Base-by-base conservation (phyloP, 2,888 invertebrate genomes). In the Zygothrica quintamaculata region DNA sequence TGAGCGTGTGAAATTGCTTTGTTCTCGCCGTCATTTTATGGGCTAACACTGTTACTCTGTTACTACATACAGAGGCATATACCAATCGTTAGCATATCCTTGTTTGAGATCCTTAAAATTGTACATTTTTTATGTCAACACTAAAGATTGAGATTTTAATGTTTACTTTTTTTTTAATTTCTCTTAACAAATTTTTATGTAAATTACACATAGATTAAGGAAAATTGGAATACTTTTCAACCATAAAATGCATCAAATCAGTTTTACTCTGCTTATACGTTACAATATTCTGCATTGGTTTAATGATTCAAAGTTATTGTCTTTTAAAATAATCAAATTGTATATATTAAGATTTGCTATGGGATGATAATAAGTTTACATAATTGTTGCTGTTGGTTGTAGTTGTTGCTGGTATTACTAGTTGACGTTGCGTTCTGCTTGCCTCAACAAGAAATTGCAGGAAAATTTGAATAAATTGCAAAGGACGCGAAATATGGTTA, bases 131-230 rank as follows among this genome's bases (percentile, higher is more conserved):
- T 79, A 85, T 82, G 84, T 58, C 68, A 72, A 79, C 82, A 84
- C 71, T 87, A 70, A 85, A 82, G 82, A 87, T 87, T 86, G 79
- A 75, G 84, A 87, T 79, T 87, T 82, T 76, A 84, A 73, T 79
- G 70, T 56, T 52, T 46, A 47, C 69, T 67, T 4, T 47, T 48
- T 64, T 71, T 57, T 29, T 1, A 70, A 53, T n/a, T n/a, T n/a
- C n/a, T n/a, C n/a, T 50, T 71, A 86, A 67, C 70, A 82, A 87
- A 87, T 86, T 87, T 68, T 34, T 12, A 29, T 29, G 9, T 3
- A 7, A 5, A 2, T 29, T 5, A 5, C 18, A 22, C 18, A n/a
- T 9, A 29, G 29, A 16, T 26, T n/a, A 13, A 16, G 15, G 25
- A 25, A 36, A 34, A 36, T 53, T 53, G 9, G 3, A 36, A 33